Evolutionary conservation across 2,797 vertebrate species (phyloP), one percentile per base, ranked within the genome.

Genomic region (Petrocephalus sullivani): DNA sequence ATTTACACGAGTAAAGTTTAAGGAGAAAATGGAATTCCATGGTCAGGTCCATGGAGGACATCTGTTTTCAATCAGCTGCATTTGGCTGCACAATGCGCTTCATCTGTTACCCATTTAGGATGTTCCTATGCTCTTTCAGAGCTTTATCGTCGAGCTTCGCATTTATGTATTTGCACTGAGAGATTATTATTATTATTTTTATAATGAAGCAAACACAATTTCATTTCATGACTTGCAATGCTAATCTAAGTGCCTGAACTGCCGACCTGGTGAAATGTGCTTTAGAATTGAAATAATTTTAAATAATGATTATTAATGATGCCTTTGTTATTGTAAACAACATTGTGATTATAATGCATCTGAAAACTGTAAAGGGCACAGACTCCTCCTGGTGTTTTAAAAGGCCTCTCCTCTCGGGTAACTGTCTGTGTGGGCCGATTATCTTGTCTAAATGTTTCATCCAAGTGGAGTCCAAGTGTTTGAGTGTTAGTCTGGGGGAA

Each of bases 31-130:
- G 7, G 37, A 46, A 16, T 56, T 64, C 71, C 61, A 88, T 82
- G 8, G 6, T 85, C 14, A 33, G 58, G 8, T 54, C 54, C 41
- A 83, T 33, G n/a, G 51, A 64, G 71, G 75, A 87, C 86, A 83
- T 81, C 81, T 91, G 90, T 75, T 89, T 90, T 53, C 3, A 89
- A 85, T 91, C 90, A 89, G 54, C 19, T 54, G 33, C 8, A 33
- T 84, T 89, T 86, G 89, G 88, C 67, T 75, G 75, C 60, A 86
- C 71, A 87, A 84, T 89, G 49, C 86, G 82, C 86, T 41, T 71
- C 58, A 89, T 91, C 90, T 90, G 90, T 56, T 51, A 88, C 64
- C 75, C 89, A 91, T 91, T 89, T 89, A 23, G 51, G 41, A 90
- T 85, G 88, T 89, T 89, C 60, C 85, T 64, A 58, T 46, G 8